Evolutionary conservation across 1,140 invertebrate genomes (phyloP), one percentile per base, ranked within the genome.

Genomic region (Cryptotermes secundus): DNA sequence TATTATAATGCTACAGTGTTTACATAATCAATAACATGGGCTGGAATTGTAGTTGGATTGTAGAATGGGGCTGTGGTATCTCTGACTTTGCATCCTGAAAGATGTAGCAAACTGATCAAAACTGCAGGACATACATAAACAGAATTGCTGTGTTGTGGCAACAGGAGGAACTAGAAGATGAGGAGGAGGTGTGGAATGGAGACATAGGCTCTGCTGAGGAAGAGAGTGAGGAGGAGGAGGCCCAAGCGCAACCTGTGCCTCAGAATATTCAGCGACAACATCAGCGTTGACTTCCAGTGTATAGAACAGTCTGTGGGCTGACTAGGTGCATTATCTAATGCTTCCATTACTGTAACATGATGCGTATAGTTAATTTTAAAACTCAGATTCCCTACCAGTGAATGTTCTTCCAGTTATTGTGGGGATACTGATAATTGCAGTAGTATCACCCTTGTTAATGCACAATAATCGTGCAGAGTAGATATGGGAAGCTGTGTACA

Each of bases 151-250:
- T 19, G 16, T 49, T 49, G 14, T 49, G 4, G 45, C 16, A 19
- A 35, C 45, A 83, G 83, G 80, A 53, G 49, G 79, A 83, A 38
- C 45, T 84, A 26, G 83, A 59, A n/a, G 34, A 49, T 42, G 80
- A 85, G 24, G 65, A 84, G 34, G 65, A 84, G 35, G 81, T 84
- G 83, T 84, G 83, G 83, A 84, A 84, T 81, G 83, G 83, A 82
- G 83, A 84, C 16, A 36, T 84, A 16, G 53, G 38, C 34, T 84
- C 83, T 26, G 83, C 34, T 34, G 83, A 84, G 35, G 83, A 84
- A 26, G 83, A 84, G 38, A 79, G 45, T 31, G 79, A 84, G 26
- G 83, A 84, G 34, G 83, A 84, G 79, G 79, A 81, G 6, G 83
- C n/a, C 6, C 59, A 81, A 42, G 83, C 35, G 16, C 49, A 72